Percentiles rank a stretch among this genome's conserved stretches.
These are phyloP conservation scores for Rhinophrynus dorsalis DNA, from an alignment of 2,797 vertebrate genomes.

Conservation along the genomic window DNA sequence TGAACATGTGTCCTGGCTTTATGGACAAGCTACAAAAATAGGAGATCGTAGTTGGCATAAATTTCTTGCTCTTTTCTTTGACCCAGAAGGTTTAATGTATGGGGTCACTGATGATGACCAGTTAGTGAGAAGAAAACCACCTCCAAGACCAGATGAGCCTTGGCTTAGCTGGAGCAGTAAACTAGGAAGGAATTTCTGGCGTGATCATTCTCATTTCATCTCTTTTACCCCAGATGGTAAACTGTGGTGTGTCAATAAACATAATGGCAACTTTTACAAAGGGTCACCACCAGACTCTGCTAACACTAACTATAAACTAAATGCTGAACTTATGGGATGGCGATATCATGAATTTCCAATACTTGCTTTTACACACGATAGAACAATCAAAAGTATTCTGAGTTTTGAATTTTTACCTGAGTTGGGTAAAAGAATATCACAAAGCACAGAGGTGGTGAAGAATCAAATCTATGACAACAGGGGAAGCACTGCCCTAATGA, in stretches of 20 bases:
- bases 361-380: background rate
- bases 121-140: background rate
- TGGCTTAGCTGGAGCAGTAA: background rate
- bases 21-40: background rate
- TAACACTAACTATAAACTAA: background rate
- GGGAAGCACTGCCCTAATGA: background rate
- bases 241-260: background rate
- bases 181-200: background rate
- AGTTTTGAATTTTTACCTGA: slow-evolving; percentile 12
- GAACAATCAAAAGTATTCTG: background rate
- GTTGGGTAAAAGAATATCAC: background rate
- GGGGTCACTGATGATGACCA: background rate
- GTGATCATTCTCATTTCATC: background rate
- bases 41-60: background rate
- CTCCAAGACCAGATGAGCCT: background rate
- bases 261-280: background rate
- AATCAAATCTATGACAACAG: slow-evolving; percentile 5
- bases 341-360: background rate
- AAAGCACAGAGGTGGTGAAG: background rate
- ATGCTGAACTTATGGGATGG: background rate
- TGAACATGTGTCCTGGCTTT: slow-evolving; percentile 3
- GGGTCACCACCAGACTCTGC: background rate
- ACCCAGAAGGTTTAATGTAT: background rate
- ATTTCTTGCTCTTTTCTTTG: slow-evolving; percentile 1
- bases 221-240: background rate